These are phyloP conservation scores for Datnioides undecimradiatus DNA, from an alignment of 2,113 vertebrate species.

Conservation along the genomic window DNA sequence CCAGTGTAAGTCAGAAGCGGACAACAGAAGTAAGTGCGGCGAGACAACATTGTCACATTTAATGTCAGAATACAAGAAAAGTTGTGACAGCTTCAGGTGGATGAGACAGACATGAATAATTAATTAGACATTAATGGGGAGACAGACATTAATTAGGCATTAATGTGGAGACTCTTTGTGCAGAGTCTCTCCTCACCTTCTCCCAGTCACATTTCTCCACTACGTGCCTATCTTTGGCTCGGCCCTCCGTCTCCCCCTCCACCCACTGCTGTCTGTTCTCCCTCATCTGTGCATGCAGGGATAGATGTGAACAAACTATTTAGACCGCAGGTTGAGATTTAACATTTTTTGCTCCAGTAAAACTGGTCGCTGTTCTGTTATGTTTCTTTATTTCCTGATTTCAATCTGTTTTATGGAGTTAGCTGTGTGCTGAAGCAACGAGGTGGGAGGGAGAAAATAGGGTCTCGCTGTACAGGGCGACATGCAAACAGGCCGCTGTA, in stretches of 20 bases:
- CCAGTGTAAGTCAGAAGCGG: neutral
- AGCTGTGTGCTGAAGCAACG: neutral
- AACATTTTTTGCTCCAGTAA: neutral
- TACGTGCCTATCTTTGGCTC: slow-evolving; percentile 44
- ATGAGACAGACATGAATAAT: slow-evolving; percentile 68
- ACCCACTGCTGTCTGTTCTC: slow-evolving; percentile 8
- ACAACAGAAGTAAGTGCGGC: slow-evolving; percentile 25
- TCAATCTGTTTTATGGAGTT: slow-evolving; percentile 22
- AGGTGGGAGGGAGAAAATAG: neutral
- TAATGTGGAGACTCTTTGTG: slow-evolving; percentile 64
- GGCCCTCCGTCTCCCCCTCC: neutral
- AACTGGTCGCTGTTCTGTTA: too few species aligned
- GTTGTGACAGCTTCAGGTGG: slow-evolving; percentile 74
- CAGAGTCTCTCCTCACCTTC: slow-evolving; percentile 45
- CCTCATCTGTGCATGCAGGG: slow-evolving; percentile 13
- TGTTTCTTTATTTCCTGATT: slow-evolving; percentile 40
- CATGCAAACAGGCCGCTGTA: slow-evolving; percentile 35
- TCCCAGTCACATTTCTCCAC: slow-evolving; percentile 57
- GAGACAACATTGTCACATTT: slow-evolving; percentile 55
- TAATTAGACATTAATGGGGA: slow-evolving; percentile 69
- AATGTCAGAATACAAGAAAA: slow-evolving; percentile 49
- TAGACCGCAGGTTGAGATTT: slow-evolving; percentile 1
- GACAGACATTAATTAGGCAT: slow-evolving; percentile 77
- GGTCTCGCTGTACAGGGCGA: slow-evolving; percentile 10
- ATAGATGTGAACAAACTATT: slow-evolving; percentile 8